phyloP scores from a whole-genome alignment of 1,140 invertebrate genomes.

The Drosophila malerkotliana region DNA sequence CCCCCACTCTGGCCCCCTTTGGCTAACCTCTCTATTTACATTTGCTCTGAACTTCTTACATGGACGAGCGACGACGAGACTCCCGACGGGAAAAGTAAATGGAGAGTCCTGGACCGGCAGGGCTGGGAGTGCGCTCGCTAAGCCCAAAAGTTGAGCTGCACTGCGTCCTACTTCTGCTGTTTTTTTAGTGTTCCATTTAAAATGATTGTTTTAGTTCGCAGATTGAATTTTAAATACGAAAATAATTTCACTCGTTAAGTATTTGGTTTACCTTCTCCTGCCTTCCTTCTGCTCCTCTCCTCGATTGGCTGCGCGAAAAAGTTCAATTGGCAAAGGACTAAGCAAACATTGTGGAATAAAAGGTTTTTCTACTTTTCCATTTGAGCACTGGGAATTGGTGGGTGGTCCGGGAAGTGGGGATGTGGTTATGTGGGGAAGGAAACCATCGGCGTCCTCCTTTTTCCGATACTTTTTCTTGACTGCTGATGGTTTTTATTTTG shows the following conservation, averaged over 20 bases:
- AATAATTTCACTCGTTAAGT: conserved; percentile 80
- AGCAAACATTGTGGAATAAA: conserved; percentile 82
- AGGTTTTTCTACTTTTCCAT: conserved; percentile 83
- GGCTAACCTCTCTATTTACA: conserved; percentile 50
- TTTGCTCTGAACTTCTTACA: conserved; percentile 79
- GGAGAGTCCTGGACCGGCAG: conserved; percentile 1
- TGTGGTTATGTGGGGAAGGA: not conserved
- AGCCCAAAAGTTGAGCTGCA: conserved; percentile 67
- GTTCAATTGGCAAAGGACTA: conserved; percentile 81
- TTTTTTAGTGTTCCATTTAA: not conserved
- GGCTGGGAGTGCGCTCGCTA: conserved; percentile 47
- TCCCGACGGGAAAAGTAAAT: conserved; percentile 58
- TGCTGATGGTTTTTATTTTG: conserved; percentile 58
- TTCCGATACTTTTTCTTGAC: conserved; percentile 43
- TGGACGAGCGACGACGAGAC: conserved; percentile 16
- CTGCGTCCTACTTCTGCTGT: conserved; percentile 13
- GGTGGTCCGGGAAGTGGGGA: not conserved
- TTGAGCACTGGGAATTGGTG: conserved; percentile 18
- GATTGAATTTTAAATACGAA: conserved; percentile 83
- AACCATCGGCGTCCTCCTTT: conserved; percentile 12
- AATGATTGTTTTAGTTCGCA: conserved; percentile 73
- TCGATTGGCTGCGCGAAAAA: conserved; percentile 59
- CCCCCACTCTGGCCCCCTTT: not conserved
- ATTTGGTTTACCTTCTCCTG: conserved; percentile 45
- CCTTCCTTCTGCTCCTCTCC: not conserved